Percentiles rank a stretch among this genome's conserved stretches.
phyloP scores from a whole-genome alignment of 37 sponge, comb jelly and placozoan genomes.

The Aplysina aerophoba region DNA sequence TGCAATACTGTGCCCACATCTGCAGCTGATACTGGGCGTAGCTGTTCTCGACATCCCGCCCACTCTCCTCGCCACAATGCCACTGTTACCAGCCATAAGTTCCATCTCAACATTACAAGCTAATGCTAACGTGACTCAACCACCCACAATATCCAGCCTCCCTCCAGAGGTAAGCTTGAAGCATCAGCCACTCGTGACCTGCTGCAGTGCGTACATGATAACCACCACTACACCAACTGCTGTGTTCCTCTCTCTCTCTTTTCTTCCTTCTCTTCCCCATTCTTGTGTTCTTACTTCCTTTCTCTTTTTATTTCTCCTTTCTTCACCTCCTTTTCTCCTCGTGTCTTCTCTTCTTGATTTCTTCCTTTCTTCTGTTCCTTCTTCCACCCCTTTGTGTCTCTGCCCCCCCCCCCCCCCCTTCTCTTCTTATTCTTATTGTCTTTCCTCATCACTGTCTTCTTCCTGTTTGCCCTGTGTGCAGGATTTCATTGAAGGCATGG shows the following conservation, averaged over 20 bases:
- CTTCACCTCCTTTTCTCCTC: neutral
- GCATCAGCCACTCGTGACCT: neutral
- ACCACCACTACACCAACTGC: neutral
- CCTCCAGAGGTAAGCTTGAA: constrained; percentile 67
- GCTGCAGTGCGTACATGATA: neutral
- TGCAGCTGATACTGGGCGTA: constrained; percentile 66
- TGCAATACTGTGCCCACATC: neutral
- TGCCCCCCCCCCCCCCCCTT: neutral
- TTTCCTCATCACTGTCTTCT: neutral
- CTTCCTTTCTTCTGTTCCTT: neutral
- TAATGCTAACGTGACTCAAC: constrained; percentile 62
- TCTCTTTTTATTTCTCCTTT: too few relatives aligned
- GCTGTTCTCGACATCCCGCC: constrained; percentile 41
- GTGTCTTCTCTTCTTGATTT: too few relatives aligned
- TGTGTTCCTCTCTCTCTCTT: neutral
- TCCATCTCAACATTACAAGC: constrained; percentile 48
- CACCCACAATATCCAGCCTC: constrained; percentile 68
- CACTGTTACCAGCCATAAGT: constrained; percentile 64
- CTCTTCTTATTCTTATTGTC: neutral
- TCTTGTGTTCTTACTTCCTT: neutral
- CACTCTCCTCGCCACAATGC: constrained; percentile 36
- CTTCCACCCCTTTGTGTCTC: neutral
- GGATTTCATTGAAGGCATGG: constrained; percentile 33
- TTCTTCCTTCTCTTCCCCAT: neutral
- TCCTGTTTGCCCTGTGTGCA: neutral